Evolutionary conservation across 2,888 invertebrate genomes (phyloP), one percentile per base, ranked within the genome.

Genomic region (Oscheius sp.): DNA sequence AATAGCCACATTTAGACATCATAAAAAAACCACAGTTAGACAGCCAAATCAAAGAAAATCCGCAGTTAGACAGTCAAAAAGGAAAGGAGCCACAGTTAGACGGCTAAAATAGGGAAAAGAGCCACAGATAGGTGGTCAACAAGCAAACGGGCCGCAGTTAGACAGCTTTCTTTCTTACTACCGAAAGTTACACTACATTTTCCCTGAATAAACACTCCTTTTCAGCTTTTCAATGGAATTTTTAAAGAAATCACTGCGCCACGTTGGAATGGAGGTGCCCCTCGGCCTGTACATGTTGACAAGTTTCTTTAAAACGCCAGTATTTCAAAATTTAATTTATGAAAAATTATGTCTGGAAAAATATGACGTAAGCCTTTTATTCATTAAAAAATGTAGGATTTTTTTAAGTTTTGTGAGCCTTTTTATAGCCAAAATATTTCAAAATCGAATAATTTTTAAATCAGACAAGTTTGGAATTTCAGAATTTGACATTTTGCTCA

Each of bases 201-300:
- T n/a, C n/a, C n/a, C n/a, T 35, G 35, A 35, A 35, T 35, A 35
- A n/a, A 35, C 35, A 35, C 5, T 35, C 35, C 35, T 35, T 49
- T 49, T 49, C 18, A 5, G 13, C 6, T 5, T 7, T 7, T 49
- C 49, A 5, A 61, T 61, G 61, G 61, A 61, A 23, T n/a, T 5
- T 5, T 18, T 61, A 13, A 41, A 45, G 21, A 41, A 41, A 25
- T 16, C 23, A 13, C 16, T 66, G 3, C 52, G 27, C 52, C 49
- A 66, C 3, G 29, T 66, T n/a, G 77, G 81, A 5, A 89, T 89
- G 59, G 89, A 89, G 76, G 88, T 89, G 3, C 86, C 89, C 7
- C 81, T 89, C 69, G 89, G 88, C 72, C 75, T 89, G n/a, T 89
- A 89, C 79, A 89, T 89, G 89, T 79, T 88, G 46, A 84, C 87